Base-by-base conservation (phyloP, 2,113 vertebrate species). In the Apus apus region DNA sequence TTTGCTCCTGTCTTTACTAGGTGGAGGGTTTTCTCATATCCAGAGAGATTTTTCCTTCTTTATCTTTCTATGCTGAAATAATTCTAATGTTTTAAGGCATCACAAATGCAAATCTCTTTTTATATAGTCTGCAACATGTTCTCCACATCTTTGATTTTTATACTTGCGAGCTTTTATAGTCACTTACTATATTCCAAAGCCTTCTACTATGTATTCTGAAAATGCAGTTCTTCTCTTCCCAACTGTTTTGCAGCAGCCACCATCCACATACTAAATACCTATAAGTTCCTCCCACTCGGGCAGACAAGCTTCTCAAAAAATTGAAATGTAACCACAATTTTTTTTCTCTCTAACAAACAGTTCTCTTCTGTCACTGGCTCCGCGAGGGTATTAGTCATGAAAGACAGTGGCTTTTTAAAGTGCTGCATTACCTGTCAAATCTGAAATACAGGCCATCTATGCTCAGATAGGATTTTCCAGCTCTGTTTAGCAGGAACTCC, bases 321-420 rank as follows among this genome's bases (percentile, higher is more conserved):
- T 50, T 71, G 68, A 96, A 85, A 94, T 32, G 32, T 54, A 88
- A 80, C 67, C 67, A 74, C 3, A 26, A 15, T 46, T 25, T 53
- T 21, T 79, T 72, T 68, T 14, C 50, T 77, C 50, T 93, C 67
- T 67, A 64, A 93, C 75, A 90, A 83, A 62, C 56, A 73, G 45
- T 34, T 32, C 48, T 91, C 85, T 87, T 85, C 77, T 89, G 84
- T 53, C 54, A 79, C 58, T 57, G 40, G 29, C 38, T 76, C 65
- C 17, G 12, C 3, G 0, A 78, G 36, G 53, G 34, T 87, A 91
- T 91, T 91, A 92, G 70, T 90, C 75, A 91, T 87, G 71, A 94
- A 91, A 95, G 85, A 85, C 50, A 72, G 87, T 30, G 26, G 13
- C 43, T 94, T 88, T 97, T 66, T 58, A 36, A 95, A 94, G 74